Conservation (phyloP, 2,113 vertebrate genomes). For the Alces alces region DNA sequence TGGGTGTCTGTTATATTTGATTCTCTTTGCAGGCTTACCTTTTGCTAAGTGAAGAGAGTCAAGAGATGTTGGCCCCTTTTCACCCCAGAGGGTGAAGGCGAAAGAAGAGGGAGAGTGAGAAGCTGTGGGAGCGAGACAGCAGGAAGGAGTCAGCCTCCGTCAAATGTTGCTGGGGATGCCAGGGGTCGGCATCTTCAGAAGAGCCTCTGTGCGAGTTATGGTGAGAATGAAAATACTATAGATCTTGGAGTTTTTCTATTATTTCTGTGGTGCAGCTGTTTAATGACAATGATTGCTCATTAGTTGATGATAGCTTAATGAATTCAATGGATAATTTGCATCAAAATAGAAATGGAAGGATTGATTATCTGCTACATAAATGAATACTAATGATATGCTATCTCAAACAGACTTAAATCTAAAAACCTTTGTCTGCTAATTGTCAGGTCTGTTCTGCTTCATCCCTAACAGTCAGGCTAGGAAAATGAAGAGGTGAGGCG, state of each 20-base stretch:
- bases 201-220: neutral
- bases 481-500: too few relatives aligned
- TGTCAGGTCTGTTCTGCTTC: neutral
- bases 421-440: neutral
- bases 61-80: neutral
- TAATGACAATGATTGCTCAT: neutral
- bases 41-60: neutral
- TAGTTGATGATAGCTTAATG: neutral
- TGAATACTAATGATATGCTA: neutral
- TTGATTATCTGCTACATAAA: neutral
- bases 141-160: neutral
- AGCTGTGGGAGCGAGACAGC: neutral
- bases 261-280: neutral
- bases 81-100: neutral
- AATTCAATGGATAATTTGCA: neutral
- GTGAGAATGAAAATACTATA: neutral
- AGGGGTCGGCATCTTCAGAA: fast-evolving
- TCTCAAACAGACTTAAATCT: neutral
- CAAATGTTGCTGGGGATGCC: neutral
- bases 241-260: neutral
- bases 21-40: neutral
- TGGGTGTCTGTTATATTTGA: neutral
- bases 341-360: neutral
- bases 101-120: neutral
- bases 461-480: neutral